phyloP scores from a whole-genome alignment of 2,113 vertebrate species.

The Mystacornis crossleyi region DNA sequence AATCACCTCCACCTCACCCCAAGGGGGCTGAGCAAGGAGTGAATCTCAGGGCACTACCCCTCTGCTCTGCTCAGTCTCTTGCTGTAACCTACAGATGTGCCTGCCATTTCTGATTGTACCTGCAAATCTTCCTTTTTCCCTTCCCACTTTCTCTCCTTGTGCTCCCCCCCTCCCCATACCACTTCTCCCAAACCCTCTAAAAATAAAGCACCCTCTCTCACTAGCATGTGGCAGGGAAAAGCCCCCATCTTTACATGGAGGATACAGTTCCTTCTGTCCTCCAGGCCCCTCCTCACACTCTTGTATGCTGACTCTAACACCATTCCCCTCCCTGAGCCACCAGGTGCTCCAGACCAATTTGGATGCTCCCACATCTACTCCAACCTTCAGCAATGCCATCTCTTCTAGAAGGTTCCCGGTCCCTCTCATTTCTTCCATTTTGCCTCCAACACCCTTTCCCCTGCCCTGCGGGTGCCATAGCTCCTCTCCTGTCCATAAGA shows the following conservation, averaged over 20 bases:
- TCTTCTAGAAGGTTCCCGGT: not conserved
- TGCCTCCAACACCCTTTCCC: not conserved
- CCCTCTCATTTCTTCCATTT: not conserved
- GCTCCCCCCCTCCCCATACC: not conserved
- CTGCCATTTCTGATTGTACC: constrained; percentile 11
- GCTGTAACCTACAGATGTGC: not conserved
- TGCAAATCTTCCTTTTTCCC: not conserved
- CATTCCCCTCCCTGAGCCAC: not conserved
- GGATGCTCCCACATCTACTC: not conserved
- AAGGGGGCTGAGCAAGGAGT: not conserved
- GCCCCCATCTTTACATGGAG: not conserved
- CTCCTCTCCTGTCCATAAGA: not conserved
- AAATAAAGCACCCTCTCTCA: not conserved
- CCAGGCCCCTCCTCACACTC: not conserved
- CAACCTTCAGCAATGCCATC: not conserved
- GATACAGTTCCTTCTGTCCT: not conserved
- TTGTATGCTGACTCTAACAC: not conserved
- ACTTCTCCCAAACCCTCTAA: not conserved
- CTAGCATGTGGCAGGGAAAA: not conserved
- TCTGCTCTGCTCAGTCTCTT: not conserved
- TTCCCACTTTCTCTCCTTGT: not conserved
- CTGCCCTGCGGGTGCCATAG: not conserved
- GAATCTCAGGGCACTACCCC: not conserved
- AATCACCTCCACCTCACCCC: not conserved
- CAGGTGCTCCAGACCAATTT: not conserved